Conservation (phyloP, 2,888 invertebrate genomes). For the Heliothis peltigera region DNA sequence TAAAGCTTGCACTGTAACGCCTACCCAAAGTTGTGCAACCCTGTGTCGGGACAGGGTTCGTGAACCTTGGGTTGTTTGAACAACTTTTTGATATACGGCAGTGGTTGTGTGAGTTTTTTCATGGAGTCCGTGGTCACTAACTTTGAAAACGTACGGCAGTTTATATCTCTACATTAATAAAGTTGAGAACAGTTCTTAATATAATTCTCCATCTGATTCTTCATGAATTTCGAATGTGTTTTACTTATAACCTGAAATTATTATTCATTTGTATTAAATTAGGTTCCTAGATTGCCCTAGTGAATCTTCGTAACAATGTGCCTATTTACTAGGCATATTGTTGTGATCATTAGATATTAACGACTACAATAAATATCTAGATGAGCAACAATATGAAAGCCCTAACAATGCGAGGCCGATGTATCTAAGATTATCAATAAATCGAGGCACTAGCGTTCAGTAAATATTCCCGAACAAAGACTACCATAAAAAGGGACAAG, state of each 20-base stretch:
- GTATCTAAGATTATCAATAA: conserved; percentile 67
- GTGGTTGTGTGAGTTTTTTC: conserved; percentile 10
- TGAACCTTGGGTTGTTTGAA: conserved; percentile 48
- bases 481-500: conserved; percentile 75
- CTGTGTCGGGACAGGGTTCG: conserved; percentile 28
- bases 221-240: too few species aligned
- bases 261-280: background rate
- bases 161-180: background rate
- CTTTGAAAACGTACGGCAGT: background rate
- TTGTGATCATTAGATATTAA: conserved; percentile 26
- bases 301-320: background rate
- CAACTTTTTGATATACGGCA: conserved; percentile 24
- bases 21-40: conserved; percentile 54
- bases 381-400: conserved; percentile 41
- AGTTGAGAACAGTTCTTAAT: too few species aligned
- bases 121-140: background rate
- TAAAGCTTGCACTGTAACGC: conserved; percentile 54
- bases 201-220: too few species aligned
- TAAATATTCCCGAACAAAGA: conserved; percentile 74
- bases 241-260: too few species aligned
- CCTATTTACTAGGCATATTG: background rate
- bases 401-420: conserved; percentile 56
- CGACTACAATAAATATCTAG: conserved; percentile 18
- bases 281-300: background rate
- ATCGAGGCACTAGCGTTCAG: conserved; percentile 65